phyloP scores from a whole-genome alignment of 1,140 invertebrate genomes.

The Ceratitis capitata region DNA sequence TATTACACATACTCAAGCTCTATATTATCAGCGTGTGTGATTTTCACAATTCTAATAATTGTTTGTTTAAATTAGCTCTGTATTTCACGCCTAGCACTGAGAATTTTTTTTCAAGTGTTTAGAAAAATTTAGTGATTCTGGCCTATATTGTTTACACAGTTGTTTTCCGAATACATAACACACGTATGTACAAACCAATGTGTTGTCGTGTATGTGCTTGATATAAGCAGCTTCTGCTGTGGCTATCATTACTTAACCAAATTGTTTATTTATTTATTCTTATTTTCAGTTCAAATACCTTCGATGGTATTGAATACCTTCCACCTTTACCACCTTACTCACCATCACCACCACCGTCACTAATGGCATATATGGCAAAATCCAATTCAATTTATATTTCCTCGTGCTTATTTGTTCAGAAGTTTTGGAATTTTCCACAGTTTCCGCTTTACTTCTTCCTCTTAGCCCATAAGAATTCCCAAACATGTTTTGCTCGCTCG shows the following conservation, averaged over 20 bases:
- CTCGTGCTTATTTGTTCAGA: background rate
- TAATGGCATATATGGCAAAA: no score
- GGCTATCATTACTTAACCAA: background rate
- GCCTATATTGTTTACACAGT: background rate
- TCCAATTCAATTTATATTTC: background rate
- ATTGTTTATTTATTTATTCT: slow-evolving; percentile 27
- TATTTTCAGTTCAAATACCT: background rate
- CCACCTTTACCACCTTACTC: background rate
- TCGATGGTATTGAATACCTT: background rate
- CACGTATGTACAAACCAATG: background rate
- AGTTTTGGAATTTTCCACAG: background rate
- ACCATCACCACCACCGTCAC: background rate
- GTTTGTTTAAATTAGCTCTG: background rate
- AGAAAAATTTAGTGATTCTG: no score
- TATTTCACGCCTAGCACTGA: background rate
- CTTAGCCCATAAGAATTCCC: no score
- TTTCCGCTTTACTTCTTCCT: no score
- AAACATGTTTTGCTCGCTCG: background rate
- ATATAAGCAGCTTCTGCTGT: background rate
- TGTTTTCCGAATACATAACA: background rate
- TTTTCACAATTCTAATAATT: background rate
- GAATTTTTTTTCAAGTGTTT: no score
- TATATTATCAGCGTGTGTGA: background rate
- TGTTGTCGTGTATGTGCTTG: background rate
- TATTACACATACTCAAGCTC: background rate